Percentiles rank a stretch among this genome's conserved stretches.
Evolutionary conservation across 2,888 invertebrate species (phyloP).

Genomic region (Drosophila paranaensis): DNA sequence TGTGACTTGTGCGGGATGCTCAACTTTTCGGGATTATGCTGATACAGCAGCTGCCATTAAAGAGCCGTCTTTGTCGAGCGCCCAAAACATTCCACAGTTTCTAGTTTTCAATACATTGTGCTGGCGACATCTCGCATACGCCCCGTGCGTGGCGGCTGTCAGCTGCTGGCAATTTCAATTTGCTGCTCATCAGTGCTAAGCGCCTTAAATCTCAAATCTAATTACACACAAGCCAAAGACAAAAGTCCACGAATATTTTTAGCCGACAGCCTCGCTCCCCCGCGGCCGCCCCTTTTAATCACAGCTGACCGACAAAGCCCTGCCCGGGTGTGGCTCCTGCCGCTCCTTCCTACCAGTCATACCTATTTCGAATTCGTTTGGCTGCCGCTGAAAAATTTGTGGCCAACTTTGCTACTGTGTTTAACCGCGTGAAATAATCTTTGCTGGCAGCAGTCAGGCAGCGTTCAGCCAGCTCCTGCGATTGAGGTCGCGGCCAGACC

Average conservation of each 20-base stretch:
- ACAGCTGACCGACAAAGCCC: constrained; percentile 62
- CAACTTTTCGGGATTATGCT: constrained; percentile 15
- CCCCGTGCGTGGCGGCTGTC: constrained; percentile 13
- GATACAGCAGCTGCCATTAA: constrained; percentile 11
- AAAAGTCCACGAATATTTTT: constrained; percentile 64
- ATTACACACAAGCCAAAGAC: constrained; percentile 69
- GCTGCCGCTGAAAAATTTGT: constrained; percentile 35
- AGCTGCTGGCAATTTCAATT: constrained; percentile 57
- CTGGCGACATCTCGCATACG: constrained; percentile 25
- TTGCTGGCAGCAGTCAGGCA: constrained; percentile 68
- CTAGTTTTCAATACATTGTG: constrained; percentile 6
- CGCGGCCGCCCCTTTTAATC: constrained; percentile 54
- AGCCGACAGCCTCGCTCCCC: not conserved
- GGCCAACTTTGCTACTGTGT: constrained; percentile 62
- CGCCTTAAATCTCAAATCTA: constrained; percentile 75
- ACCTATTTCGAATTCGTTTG: constrained; percentile 49
- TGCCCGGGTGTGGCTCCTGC: not conserved
- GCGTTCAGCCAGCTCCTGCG: constrained; percentile 16
- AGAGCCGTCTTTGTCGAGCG: constrained; percentile 3
- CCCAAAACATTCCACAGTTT: constrained; percentile 7
- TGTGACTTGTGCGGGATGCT: constrained; percentile 1
- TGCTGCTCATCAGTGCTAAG: constrained; percentile 59
- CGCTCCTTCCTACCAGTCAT: constrained; percentile 2
- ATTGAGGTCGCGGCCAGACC: not conserved
- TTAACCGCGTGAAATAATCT: constrained; percentile 82